Conservation (phyloP, 2,888 invertebrate genomes). For the Aleiodes leptofemur region DNA sequence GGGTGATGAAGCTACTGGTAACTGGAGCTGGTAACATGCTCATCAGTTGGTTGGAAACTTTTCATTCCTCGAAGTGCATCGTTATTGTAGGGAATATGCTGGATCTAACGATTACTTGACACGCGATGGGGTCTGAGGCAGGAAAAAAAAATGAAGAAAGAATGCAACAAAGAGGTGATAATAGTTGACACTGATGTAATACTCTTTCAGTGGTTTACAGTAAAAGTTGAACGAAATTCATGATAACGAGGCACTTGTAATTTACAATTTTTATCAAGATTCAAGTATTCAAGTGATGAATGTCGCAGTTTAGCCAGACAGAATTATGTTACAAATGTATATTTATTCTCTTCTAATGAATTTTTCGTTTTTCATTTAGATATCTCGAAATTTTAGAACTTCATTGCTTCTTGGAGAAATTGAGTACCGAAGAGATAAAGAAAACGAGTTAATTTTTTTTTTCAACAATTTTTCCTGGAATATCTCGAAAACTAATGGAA, state of each 20-base stretch:
- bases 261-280: slow-evolving; percentile 33
- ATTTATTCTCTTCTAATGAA: no score
- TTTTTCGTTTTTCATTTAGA: no score
- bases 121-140: slow-evolving; percentile 45
- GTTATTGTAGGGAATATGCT: slow-evolving; percentile 24
- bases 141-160: slow-evolving; percentile 21
- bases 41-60: slow-evolving; percentile 14
- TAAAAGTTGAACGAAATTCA: slow-evolving; percentile 18
- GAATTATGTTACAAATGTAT: not conserved
- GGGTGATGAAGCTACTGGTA: not conserved
- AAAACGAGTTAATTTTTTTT: no score
- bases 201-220: slow-evolving; percentile 8
- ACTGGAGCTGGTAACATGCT: slow-evolving; percentile 1
- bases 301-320: slow-evolving; percentile 1
- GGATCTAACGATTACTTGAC: slow-evolving; percentile 48
- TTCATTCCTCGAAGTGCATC: slow-evolving; percentile 28
- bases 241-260: slow-evolving; percentile 25
- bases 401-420: no score
- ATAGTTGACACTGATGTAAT: slow-evolving; percentile 31
- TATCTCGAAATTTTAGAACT: no score
- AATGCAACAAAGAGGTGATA: slow-evolving; percentile 19
- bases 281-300: slow-evolving; percentile 23
- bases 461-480: no score
- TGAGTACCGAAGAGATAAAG: no score
- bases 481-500: no score